Base-by-base conservation (phyloP, 1,140 invertebrate species). In the Venturia canescens region DNA sequence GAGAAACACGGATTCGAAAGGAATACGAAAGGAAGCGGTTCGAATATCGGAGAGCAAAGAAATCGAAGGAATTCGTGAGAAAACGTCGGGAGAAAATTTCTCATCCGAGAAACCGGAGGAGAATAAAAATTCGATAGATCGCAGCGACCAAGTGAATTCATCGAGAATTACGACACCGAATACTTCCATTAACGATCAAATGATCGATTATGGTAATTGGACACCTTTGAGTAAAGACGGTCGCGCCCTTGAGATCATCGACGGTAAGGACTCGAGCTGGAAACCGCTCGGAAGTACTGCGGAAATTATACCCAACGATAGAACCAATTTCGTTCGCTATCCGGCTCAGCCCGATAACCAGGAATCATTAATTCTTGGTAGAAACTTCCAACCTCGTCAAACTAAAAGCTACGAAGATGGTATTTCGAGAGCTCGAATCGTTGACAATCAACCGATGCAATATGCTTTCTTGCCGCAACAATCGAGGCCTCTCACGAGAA, bases 391-490 rank as follows among this genome's bases (percentile, higher is more conserved):
- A 7, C 84, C 88, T 27, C 63, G 88, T 11, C 53, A 72, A 0
- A 80, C 87, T 23, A 86, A 84, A 53, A 88, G 80, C 0, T 27
- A 87, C 9, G 82, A 82, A 6, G 67, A 77, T 26, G 79, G 66
- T 74, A 23, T 29, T 38, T 16, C 70, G 80, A 18, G 78, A 21
- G 26, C 50, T 15, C 69, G 53, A 71, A 77, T 82, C 18, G 48
- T 60, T n/a, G 75, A 21, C 31, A 66, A 77, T 0, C 70, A 29
- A 0, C 27, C 70, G 0, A 7, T 82, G 2, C 80, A 78, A 18
- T 88, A 88, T 50, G 57, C 86, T 0, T 86, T 89, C 21, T 76
- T 90, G 18, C 86, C 90, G 0, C 88, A 89, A 77, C 86, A 90
- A 26, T 76, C 87, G 1, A 78, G 81, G 38, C 84, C 84, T 4